phyloP scores from a whole-genome alignment of 2,113 vertebrate genomes.

The Cyprinodon tularosa region DNA sequence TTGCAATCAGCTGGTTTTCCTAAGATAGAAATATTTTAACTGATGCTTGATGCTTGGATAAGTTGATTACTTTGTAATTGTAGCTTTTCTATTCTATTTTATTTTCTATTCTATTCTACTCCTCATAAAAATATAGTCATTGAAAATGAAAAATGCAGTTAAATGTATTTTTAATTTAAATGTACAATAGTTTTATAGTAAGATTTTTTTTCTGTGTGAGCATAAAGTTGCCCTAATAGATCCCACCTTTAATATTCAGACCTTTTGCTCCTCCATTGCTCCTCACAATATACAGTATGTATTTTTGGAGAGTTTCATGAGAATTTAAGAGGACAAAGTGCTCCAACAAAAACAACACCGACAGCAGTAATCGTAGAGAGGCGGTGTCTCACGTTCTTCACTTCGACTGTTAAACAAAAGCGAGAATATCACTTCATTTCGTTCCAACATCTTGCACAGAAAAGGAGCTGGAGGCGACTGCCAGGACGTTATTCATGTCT shows the following conservation, averaged over 20 bases:
- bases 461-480: conserved; percentile 61
- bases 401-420: conserved; percentile 71
- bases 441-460: conserved; percentile 77
- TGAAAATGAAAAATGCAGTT: background rate
- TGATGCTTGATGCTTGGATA: too few species aligned
- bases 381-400: conserved; percentile 57
- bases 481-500: conserved; percentile 70
- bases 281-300: conserved; percentile 25
- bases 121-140: background rate
- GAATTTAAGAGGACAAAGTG: conserved; percentile 26
- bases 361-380: conserved; percentile 28
- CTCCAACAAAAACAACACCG: conserved; percentile 24
- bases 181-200: background rate
- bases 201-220: background rate
- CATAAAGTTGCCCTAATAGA: background rate
- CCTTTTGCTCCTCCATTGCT: background rate
- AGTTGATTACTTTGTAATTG: too few species aligned
- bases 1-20: too few species aligned
- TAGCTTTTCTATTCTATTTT: too few species aligned
- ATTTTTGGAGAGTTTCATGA: conserved; percentile 33
- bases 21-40: too few species aligned
- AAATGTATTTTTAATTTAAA: background rate
- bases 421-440: conserved; percentile 87
- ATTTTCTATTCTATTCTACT: background rate
- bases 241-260: background rate